Conservation (phyloP, 2,113 vertebrate genomes). For the Nyctereutes procyonoides region DNA sequence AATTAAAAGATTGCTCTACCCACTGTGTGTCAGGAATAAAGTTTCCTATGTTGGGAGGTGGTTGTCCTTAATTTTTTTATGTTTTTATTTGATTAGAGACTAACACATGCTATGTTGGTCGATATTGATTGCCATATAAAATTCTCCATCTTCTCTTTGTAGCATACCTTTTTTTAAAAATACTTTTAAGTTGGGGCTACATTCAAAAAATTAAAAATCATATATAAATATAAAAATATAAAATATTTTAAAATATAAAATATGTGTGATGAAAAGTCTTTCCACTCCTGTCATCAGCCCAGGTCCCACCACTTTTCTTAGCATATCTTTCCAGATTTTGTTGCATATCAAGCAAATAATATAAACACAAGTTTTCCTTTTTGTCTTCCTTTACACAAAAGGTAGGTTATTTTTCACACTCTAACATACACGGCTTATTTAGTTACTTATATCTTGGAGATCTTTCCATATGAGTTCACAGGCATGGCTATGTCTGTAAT, state of each 20-base stretch:
- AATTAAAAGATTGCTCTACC: neutral
- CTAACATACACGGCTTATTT: neutral
- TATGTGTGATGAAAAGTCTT: neutral
- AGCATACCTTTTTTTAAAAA: neutral
- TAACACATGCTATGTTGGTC: neutral
- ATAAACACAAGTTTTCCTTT: neutral
- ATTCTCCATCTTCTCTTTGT: neutral
- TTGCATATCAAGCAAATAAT: neutral
- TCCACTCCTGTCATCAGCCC: neutral
- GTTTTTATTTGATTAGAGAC: neutral
- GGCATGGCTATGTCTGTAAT: neutral
- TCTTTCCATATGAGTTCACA: neutral
- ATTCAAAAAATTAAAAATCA: neutral
- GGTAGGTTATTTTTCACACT: neutral
- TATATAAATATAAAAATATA: too few species aligned
- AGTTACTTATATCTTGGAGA: neutral
- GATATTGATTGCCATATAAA: neutral
- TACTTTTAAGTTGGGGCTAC: neutral
- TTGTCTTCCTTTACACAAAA: neutral
- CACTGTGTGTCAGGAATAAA: neutral
- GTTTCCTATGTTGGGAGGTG: neutral
- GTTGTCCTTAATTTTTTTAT: neutral
- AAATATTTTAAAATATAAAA: neutral
- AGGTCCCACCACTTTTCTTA: neutral
- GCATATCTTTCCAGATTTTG: neutral